These are phyloP conservation scores for Caenorhabditis latens DNA, from an alignment of 1,140 invertebrate genomes.

Conservation along the genomic window DNA sequence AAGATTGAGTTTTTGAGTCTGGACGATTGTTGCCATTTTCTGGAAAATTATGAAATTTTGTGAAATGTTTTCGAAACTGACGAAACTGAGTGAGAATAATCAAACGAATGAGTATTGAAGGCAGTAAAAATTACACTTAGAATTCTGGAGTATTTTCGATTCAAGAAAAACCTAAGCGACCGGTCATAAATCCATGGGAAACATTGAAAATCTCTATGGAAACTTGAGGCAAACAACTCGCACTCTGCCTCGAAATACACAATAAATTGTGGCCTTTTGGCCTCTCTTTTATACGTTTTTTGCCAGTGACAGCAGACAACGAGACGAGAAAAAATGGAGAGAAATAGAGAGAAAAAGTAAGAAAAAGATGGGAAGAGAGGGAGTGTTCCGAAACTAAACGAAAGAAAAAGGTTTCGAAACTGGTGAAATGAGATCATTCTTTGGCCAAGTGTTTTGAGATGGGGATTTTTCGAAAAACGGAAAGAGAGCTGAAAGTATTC, in stretches of 20 bases:
- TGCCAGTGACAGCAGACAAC: background rate
- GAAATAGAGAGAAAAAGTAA: background rate
- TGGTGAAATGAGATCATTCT: background rate
- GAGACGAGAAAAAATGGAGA: background rate
- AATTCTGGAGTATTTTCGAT: background rate
- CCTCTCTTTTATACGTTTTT: conserved; percentile 31
- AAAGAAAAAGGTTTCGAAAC: background rate
- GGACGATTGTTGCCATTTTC: conserved; percentile 10
- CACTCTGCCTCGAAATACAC: background rate
- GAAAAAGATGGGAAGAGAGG: background rate
- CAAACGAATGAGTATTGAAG: background rate
- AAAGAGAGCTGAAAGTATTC: background rate
- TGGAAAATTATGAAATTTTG: background rate
- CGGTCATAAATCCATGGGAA: background rate
- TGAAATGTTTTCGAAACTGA: background rate
- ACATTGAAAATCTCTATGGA: conserved; percentile 3
- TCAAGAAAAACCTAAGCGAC: background rate
- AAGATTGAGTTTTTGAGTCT: conserved; percentile 40
- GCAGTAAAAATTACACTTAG: no score
- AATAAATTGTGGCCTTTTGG: conserved; percentile 22
- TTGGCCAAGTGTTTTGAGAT: conserved; percentile 22
- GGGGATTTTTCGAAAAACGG: background rate
- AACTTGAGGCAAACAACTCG: conserved; percentile 4
- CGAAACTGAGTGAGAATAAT: background rate
- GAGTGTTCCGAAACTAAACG: background rate